Conservation (phyloP, 2,888 invertebrate genomes). For the Himalopsyche tibetana region DNA sequence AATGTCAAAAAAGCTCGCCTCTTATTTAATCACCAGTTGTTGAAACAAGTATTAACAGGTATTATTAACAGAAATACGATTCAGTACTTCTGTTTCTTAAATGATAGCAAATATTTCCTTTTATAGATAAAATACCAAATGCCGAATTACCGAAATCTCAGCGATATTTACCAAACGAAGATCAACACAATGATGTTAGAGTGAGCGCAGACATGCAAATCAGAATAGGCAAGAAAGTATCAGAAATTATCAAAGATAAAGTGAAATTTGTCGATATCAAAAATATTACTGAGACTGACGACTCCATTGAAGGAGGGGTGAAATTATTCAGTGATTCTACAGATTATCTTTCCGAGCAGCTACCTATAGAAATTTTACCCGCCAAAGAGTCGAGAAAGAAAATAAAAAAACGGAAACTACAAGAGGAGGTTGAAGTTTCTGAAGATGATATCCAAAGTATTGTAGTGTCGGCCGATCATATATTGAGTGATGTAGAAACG, state of each 20-base stretch:
- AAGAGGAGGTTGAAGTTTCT: constrained; percentile 65
- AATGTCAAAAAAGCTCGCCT: not conserved
- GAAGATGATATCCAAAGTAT: constrained; percentile 68
- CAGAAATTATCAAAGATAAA: constrained; percentile 73
- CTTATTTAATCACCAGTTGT: not conserved
- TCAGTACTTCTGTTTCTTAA: too few species aligned
- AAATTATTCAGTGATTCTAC: constrained; percentile 74
- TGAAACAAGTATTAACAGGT: not conserved
- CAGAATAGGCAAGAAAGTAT: constrained; percentile 75
- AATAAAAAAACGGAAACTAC: constrained; percentile 68
- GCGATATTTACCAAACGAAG: constrained; percentile 72
- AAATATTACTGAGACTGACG: constrained; percentile 51
- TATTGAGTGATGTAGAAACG: constrained; percentile 75
- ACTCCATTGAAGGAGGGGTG: constrained; percentile 71
- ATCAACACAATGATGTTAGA: constrained; percentile 77
- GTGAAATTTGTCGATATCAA: constrained; percentile 72
- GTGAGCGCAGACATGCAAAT: constrained; percentile 76
- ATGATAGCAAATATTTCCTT: not conserved
- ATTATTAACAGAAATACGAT: not conserved
- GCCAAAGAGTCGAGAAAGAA: constrained; percentile 70
- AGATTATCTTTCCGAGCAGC: constrained; percentile 72
- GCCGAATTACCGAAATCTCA: constrained; percentile 70
- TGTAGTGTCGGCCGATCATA: constrained; percentile 72
- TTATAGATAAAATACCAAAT: constrained; percentile 61
- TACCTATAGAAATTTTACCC: constrained; percentile 70